Evolutionary conservation across 2,113 vertebrate species (phyloP).

Genomic region (Nerophis lumbriciformis): DNA sequence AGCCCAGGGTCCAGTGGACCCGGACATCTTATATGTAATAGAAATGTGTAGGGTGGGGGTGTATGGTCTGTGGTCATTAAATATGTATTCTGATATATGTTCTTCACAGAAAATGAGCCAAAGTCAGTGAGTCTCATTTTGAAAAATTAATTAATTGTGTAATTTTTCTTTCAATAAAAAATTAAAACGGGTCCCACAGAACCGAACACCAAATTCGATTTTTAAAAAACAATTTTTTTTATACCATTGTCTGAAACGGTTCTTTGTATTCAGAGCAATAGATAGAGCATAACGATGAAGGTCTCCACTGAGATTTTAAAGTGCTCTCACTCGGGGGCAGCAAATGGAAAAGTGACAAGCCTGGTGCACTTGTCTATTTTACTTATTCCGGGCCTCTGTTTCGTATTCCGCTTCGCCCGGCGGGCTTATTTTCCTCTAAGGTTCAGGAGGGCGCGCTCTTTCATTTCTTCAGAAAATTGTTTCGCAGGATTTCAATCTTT

Average conservation of each 20-base stretch:
- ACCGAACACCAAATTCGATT: no score
- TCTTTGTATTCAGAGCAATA: slow-evolving; percentile 70
- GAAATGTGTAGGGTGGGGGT: no score
- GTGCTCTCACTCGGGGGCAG: slow-evolving; percentile 69
- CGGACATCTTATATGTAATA: no score
- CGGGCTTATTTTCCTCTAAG: slow-evolving; percentile 89
- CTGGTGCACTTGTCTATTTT: slow-evolving; percentile 87
- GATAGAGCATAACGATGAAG: slow-evolving; percentile 71
- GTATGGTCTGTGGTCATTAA: no score
- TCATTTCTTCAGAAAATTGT: slow-evolving; percentile 99
- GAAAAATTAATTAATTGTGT: no score
- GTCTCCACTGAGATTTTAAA: slow-evolving; percentile 67
- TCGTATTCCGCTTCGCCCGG: slow-evolving; percentile 87
- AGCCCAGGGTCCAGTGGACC: no score
- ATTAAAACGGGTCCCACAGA: no score
- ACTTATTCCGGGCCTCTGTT: slow-evolving; percentile 86
- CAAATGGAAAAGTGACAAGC: slow-evolving; percentile 83
- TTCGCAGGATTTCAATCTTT: slow-evolving; percentile 99
- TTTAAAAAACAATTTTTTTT: slow-evolving; percentile 52
- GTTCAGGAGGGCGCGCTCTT: slow-evolving; percentile 94
- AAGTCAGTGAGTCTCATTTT: no score
- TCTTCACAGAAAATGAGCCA: no score
- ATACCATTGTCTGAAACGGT: slow-evolving; percentile 54
- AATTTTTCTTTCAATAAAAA: no score
- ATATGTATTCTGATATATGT: no score